Evolutionary conservation across 30 jellyfish, hydroid and myxozoan genomes (phyloP).

Genomic region (Aurelia aurita complex sp. Pacific): DNA sequence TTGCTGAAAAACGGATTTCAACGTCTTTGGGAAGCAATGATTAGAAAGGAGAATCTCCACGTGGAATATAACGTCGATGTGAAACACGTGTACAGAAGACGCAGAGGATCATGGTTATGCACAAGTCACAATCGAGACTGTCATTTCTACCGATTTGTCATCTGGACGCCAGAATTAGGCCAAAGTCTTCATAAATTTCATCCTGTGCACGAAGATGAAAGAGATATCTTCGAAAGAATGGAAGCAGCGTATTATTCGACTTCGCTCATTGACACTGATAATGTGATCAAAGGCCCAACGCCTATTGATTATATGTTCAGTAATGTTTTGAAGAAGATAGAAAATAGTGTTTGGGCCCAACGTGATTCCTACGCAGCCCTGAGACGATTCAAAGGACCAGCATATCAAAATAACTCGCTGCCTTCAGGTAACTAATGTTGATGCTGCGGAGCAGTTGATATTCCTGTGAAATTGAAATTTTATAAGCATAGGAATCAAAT

Average conservation of each 20-base stretch:
- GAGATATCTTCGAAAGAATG: constrained; percentile 41
- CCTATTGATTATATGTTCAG: constrained; percentile 87
- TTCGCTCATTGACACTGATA: constrained; percentile 59
- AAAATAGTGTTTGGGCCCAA: constrained; percentile 88
- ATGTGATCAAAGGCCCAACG: constrained; percentile 67
- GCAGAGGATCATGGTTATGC: constrained; percentile 67
- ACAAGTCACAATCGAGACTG: constrained; percentile 38
- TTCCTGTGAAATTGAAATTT: too few relatives aligned
- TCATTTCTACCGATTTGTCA: constrained; percentile 74
- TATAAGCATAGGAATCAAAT: too few relatives aligned
- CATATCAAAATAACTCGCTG: constrained; percentile 56
- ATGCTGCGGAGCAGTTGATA: too few relatives aligned
- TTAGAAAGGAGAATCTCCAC: constrained; percentile 58
- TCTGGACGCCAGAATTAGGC: constrained; percentile 93
- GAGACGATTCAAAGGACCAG: constrained; percentile 51
- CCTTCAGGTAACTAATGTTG: constrained; percentile 47
- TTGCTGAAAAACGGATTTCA: constrained; percentile 85
- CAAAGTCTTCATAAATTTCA: constrained; percentile 59
- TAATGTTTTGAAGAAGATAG: constrained; percentile 54
- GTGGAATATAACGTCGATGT: constrained; percentile 60
- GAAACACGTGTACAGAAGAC: constrained; percentile 45
- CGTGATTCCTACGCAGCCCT: constrained; percentile 85
- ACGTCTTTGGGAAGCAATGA: constrained; percentile 79
- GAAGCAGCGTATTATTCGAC: constrained; percentile 70
- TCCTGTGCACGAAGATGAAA: constrained; percentile 39